A percentile compares a stretch with the other conserved stretches of the same genome.
Evolutionary conservation across 1,140 invertebrate species (phyloP).

Genomic region (Brachionus calyciflorus): DNA sequence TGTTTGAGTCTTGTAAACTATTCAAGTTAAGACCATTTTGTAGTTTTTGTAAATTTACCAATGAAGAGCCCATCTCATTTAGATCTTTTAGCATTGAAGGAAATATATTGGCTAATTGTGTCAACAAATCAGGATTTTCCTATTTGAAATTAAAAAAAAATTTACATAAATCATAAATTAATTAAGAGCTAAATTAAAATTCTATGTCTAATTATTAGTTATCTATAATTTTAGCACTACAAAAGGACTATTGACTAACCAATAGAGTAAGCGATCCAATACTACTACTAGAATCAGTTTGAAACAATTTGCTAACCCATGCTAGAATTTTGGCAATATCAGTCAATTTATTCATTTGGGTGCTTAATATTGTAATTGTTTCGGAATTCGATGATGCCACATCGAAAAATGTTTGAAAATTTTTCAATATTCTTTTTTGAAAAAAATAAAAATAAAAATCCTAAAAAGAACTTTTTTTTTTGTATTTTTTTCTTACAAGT

Average conservation of each 20-base stretch:
- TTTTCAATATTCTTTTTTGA: slow-evolving; percentile 14
- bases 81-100: not conserved
- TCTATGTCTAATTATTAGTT: not conserved
- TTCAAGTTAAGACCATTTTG: slow-evolving; percentile 6
- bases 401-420: slow-evolving; percentile 21
- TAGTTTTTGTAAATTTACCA: slow-evolving; percentile 11
- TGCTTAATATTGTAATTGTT: slow-evolving; percentile 8
- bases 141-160: too few species aligned
- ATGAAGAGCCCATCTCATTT: not conserved
- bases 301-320: slow-evolving; percentile 31
- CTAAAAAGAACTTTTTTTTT: too few species aligned
- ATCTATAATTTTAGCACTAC: not conserved
- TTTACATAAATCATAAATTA: too few species aligned
- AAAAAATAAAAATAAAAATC: not conserved
- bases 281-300: slow-evolving; percentile 41
- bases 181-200: not conserved
- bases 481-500: not conserved
- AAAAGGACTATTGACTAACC: not conserved
- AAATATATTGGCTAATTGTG: slow-evolving; percentile 1
- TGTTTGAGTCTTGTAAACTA: slow-evolving; percentile 7
- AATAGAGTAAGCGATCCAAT: slow-evolving; percentile 32
- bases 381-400: slow-evolving; percentile 5
- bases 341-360: slow-evolving; percentile 12
- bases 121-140: slow-evolving; percentile 20
- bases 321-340: slow-evolving; percentile 1